These are phyloP conservation scores for Kryphioiulus occultus DNA, from an alignment of 2,888 invertebrate species.

Conservation along the genomic window DNA sequence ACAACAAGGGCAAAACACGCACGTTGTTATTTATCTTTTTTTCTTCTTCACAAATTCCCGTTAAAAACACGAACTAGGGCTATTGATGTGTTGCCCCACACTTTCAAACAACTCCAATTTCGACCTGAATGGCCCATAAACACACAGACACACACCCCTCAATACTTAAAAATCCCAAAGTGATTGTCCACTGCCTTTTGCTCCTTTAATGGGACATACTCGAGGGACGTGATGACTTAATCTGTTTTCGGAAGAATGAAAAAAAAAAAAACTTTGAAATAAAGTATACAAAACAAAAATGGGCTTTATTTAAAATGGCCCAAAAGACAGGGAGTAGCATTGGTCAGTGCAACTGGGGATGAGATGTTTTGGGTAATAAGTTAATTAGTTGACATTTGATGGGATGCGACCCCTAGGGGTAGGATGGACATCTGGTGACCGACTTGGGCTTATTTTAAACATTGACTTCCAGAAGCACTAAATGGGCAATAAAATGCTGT, in stretches of 20 bases:
- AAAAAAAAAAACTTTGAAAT: too few relatives aligned
- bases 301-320: too few relatives aligned
- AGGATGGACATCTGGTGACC: background rate
- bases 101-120: conserved; percentile 5
- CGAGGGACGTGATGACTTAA: background rate
- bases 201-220: background rate
- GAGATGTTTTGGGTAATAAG: background rate
- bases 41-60: background rate
- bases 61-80: background rate
- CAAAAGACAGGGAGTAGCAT: background rate
- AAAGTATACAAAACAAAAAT: too few relatives aligned
- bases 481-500: background rate
- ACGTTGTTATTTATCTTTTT: background rate
- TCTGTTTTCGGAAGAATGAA: background rate
- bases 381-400: background rate
- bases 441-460: background rate
- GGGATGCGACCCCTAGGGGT: background rate
- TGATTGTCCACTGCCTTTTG: background rate
- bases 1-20: background rate
- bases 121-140: background rate
- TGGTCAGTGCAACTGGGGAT: background rate
- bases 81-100: conserved; percentile 5
- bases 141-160: conserved; percentile 5
- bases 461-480: background rate
- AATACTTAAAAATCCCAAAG: conserved; percentile 5